Evolutionary conservation across 2,113 vertebrate species (phyloP).

Genomic region (Sterrhoptilus dennistouni): DNA sequence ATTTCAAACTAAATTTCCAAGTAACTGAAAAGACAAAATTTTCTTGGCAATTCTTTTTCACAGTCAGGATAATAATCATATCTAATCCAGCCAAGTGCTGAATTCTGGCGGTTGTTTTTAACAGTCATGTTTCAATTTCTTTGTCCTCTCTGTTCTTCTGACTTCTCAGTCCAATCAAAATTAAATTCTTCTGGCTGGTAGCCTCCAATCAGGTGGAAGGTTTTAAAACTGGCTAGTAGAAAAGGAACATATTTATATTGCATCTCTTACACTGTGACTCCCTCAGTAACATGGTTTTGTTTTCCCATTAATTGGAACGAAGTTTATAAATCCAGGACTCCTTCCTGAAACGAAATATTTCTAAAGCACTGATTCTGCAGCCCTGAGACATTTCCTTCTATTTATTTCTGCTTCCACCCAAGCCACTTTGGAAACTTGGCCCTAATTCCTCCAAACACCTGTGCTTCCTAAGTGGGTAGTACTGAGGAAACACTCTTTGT

Average conservation of each 20-base stretch:
- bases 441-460: not conserved
- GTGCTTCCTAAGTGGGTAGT: not conserved
- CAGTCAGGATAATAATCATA: not conserved
- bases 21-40: not conserved
- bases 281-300: not conserved
- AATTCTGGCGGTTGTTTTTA: not conserved
- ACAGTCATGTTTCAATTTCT: not conserved
- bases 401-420: not conserved
- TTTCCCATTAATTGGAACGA: not conserved
- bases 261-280: not conserved
- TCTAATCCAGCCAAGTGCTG: not conserved
- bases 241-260: not conserved
- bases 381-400: not conserved
- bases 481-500: not conserved
- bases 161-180: not conserved
- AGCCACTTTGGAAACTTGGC: not conserved
- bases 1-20: not conserved
- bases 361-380: not conserved
- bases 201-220: not conserved
- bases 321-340: not conserved
- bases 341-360: not conserved
- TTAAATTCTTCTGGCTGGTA: not conserved
- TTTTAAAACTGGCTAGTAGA: not conserved
- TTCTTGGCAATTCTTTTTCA: not conserved
- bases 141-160: not conserved